Evolutionary conservation across 2,113 vertebrate genomes (phyloP), one percentile per base, ranked within the genome.

Genomic region (Pithys albifrons): DNA sequence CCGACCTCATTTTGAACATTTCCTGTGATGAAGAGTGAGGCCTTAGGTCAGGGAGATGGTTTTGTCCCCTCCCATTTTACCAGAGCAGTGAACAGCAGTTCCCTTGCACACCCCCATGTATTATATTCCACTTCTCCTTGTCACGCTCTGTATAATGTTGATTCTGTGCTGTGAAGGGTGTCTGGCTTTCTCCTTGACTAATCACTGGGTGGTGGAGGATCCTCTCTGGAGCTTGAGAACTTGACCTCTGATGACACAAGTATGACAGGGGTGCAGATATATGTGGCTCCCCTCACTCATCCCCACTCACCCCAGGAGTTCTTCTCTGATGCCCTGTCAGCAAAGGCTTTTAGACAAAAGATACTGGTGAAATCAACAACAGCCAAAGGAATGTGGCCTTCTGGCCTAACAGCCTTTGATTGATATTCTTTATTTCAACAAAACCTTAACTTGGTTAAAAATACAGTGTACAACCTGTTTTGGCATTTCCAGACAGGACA

Each of bases 361-460:
- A 89, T 94, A 91, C 61, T 80, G 72, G 82, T 78, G 93, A 83
- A 93, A 94, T 93, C 94, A 93, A 76, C 88, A 96, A 54, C 83
- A 83, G 79, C 28, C 46, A 94, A 81, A 94, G 79, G 92, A 96
- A 96, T 96, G 95, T 92, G 92, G 93, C 93, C 95, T 94, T 95
- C 92, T 96, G 93, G 85, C 90, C 95, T 79, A 85, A 52, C 52
- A 71, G 88, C 58, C 88, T 91, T 96, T 94, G 92, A 96, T 24
- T 94, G 95, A 95, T 95, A 94, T 41, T 93, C 92, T 82, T 96
- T 94, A 91, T 96, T 97, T 94, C 91, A 95, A 94, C 95, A 96
- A 93, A 94, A 93, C 79, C 61, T 94, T 94, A 93, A 86, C 90
- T 91, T 54, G 28, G 85, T 93, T 91, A 70, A 84, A 96, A 95